Evolutionary conservation across 2,888 invertebrate genomes (phyloP), one percentile per base, ranked within the genome.

Genomic region (Phyllotreta cruciferae): DNA sequence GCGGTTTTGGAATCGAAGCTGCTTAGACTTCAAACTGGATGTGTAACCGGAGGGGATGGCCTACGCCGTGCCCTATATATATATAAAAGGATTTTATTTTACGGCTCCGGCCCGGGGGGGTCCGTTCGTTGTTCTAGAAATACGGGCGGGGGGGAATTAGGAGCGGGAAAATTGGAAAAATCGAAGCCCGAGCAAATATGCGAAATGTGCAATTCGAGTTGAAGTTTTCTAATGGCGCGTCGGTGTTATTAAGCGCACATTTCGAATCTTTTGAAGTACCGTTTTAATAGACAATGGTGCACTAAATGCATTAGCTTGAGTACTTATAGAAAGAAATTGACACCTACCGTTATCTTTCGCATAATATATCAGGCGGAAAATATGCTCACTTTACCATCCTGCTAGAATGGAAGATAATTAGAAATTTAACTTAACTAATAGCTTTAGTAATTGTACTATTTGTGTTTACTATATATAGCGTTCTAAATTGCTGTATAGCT

Each of bases 1-100:
- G 66, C 47, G 58, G 42, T 66, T 63, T 63, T 66, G 64, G 64
- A 64, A 68, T 68, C 68, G 66, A 66, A 66, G 68, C 64, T 66
- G 64, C 58, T 66, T 62, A 66, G 63, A 63, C 66, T 62, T 62
- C 44, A 58, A 55, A 67, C 63, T 50, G 65, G 63, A 63, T 66
- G 56, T 63, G 63, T 64, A 68, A 68, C 64, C 61, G 64, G 63
- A 61, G 64, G 68, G 66, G 68, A 60, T 63, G 60, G 66, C 53
- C 64, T 62, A 53, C 63, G 55, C 56, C 63, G 66, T 66, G 66
- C 60, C 64, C 64, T 68, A 68, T 62, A 66, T 68, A 64, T 36
- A 52, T 24, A 49, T 49, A 47, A 35, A 50, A 14, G 57, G 39
- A 66, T 68, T 66, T 62, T 65, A 67, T 67, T 67, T 67, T 63